These are phyloP conservation scores for Oreotrochilus melanogaster DNA, from an alignment of 2,113 vertebrate genomes.

Conservation along the genomic window DNA sequence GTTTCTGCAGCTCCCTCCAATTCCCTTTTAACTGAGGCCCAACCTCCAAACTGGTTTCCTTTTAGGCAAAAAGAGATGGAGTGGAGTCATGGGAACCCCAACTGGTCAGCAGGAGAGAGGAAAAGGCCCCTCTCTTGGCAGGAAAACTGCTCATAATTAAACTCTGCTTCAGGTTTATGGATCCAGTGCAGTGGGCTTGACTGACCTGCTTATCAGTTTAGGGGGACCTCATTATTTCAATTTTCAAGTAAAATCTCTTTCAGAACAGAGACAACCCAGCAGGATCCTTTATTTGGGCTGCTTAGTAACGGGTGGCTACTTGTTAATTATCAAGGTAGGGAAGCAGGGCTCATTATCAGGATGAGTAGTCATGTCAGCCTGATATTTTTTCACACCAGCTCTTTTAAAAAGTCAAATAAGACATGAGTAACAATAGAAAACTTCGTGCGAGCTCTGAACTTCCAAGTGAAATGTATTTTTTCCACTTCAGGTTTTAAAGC, in stretches of 20 bases:
- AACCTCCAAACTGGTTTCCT: conserved; percentile 1
- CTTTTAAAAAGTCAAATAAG: conserved; percentile 68
- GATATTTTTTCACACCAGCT: conserved; percentile 76
- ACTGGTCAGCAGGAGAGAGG: neutral
- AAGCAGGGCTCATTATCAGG: conserved; percentile 77
- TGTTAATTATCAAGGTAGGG: conserved; percentile 75
- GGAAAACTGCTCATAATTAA: conserved; percentile 33
- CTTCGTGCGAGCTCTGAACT: conserved; percentile 23
- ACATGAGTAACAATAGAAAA: conserved; percentile 70
- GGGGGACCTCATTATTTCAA: conserved; percentile 63
- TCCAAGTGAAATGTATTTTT: neutral
- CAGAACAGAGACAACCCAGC: conserved; percentile 38
- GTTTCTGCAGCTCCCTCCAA: neutral
- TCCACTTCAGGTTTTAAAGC: neutral
- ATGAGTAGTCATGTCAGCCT: conserved; percentile 81
- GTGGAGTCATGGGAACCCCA: conserved; percentile 28
- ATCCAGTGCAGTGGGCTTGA: neutral
- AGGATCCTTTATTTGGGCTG: conserved; percentile 47
- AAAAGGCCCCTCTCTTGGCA: conserved; percentile 3
- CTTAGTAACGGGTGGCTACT: conserved; percentile 73
- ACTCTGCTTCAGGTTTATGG: neutral
- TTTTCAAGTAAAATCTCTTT: conserved; percentile 62
- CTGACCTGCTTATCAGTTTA: conserved; percentile 47
- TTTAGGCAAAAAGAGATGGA: neutral
- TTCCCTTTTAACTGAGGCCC: neutral